Conservation (phyloP, 2,888 invertebrate genomes). For the Cenopis cana region DNA sequence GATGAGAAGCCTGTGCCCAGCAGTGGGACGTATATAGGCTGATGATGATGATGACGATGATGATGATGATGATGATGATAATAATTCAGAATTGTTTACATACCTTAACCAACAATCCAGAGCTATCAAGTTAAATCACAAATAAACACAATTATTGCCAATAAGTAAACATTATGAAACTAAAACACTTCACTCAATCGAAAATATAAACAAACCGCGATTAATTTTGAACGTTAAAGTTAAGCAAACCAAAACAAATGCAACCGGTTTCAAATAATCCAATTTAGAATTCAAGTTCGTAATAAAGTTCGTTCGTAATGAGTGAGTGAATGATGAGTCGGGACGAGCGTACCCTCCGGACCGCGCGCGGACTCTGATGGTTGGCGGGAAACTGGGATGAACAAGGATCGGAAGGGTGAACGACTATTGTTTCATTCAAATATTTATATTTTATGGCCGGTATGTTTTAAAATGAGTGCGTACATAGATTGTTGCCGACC, state of each 20-base stretch:
- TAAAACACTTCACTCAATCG: conserved; percentile 18
- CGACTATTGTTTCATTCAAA: conserved; percentile 42
- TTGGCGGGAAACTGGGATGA: conserved; percentile 48
- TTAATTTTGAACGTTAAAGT: background rate
- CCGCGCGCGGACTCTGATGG: conserved; percentile 65
- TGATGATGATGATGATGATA: no score
- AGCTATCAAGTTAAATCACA: conserved; percentile 1
- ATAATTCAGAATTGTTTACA: conserved; percentile 11
- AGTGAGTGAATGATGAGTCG: conserved; percentile 48
- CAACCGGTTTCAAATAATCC: conserved; percentile 1
- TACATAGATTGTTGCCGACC: background rate
- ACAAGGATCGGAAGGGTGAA: conserved; percentile 48
- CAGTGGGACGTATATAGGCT: no score
- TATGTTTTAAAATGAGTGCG: background rate
- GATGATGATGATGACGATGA: no score
- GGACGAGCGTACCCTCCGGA: conserved; percentile 67
- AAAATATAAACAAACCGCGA: background rate
- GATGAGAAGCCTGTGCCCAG: no score
- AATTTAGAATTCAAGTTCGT: conserved; percentile 30
- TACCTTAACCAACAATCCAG: conserved; percentile 14
- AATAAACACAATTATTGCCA: conserved; percentile 7
- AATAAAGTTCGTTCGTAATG: conserved; percentile 54
- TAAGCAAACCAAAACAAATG: background rate
- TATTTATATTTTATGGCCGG: conserved; percentile 16
- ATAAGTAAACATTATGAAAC: conserved; percentile 4